phyloP scores from a whole-genome alignment of 1,140 invertebrate genomes.

The Cephus cinctus region DNA sequence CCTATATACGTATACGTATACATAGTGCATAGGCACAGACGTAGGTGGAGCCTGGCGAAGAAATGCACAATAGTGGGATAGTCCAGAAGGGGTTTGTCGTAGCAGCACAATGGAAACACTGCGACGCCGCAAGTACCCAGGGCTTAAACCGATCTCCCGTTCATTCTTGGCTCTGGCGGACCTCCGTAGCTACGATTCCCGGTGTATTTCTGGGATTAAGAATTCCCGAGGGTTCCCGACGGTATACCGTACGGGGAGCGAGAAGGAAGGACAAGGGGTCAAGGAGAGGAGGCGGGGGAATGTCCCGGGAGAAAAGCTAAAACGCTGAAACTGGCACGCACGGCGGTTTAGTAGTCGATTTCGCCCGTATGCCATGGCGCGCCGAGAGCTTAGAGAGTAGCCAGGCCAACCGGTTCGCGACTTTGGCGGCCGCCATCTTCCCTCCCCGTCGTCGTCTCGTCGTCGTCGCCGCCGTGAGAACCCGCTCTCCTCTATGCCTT shows the following conservation, averaged over 20 bases:
- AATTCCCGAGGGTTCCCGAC: slow-evolving; percentile 12
- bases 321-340: background rate
- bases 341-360: background rate
- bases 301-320: slow-evolving; percentile 1
- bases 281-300: background rate
- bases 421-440: slow-evolving; percentile 52
- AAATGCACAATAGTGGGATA: slow-evolving; percentile 6
- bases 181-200: slow-evolving; percentile 12
- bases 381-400: slow-evolving; percentile 35
- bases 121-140: slow-evolving; percentile 36
- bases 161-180: background rate
- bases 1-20: too few species aligned
- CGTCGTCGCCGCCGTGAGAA: slow-evolving; percentile 39
- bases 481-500: slow-evolving; percentile 32
- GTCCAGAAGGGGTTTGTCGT: slow-evolving; percentile 31
- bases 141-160: slow-evolving; percentile 20
- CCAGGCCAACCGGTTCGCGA: slow-evolving; percentile 50
- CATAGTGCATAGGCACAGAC: too few species aligned
- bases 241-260: slow-evolving; percentile 11
- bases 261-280: background rate
- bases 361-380: slow-evolving; percentile 2
- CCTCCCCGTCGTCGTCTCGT: slow-evolving; percentile 37
- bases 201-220: slow-evolving; percentile 34
- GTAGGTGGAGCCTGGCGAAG: background rate
- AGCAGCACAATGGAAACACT: slow-evolving; percentile 38